Percentiles rank a stretch among this genome's conserved stretches.
Conservation (phyloP, 2,888 invertebrate genomes). For the Macaria liturata region DNA sequence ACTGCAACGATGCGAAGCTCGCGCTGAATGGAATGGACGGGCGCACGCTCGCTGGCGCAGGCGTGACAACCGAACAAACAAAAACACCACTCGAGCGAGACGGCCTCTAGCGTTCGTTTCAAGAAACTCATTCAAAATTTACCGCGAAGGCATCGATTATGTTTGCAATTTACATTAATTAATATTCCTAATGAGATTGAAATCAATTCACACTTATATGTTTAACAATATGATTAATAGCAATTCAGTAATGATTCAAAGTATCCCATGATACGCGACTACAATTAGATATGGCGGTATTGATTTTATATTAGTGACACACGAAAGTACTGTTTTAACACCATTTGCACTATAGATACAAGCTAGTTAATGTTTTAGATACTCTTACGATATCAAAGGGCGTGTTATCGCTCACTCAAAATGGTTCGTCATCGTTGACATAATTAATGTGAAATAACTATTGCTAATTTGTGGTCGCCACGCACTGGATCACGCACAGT, state of each 20-base stretch:
- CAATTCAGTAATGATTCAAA: too few species aligned
- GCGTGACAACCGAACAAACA: slow-evolving; percentile 55
- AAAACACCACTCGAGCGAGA: slow-evolving; percentile 11
- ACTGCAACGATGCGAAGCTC: slow-evolving; percentile 66
- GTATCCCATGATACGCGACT: background rate
- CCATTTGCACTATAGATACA: background rate
- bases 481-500: too few species aligned
- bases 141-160: slow-evolving; percentile 55
- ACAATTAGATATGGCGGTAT: slow-evolving; percentile 46
- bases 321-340: slow-evolving; percentile 34
- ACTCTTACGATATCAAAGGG: slow-evolving; percentile 50
- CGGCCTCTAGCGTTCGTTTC: slow-evolving; percentile 49
- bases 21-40: slow-evolving; percentile 55
- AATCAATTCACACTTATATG: background rate
- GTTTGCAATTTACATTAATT: slow-evolving; percentile 3
- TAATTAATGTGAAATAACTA: slow-evolving; percentile 77
- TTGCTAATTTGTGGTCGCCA: slow-evolving; percentile 59
- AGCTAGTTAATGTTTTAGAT: slow-evolving; percentile 31
- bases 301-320: slow-evolving; percentile 68
- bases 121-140: slow-evolving; percentile 57
- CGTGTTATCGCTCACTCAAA: slow-evolving; percentile 76
- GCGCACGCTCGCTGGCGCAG: slow-evolving; percentile 48
- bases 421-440: slow-evolving; percentile 77
- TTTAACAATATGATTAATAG: too few species aligned
- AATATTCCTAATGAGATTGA: background rate